phyloP scores from a whole-genome alignment of 1,140 invertebrate species.

The Cyrtorhinus lividipennis region DNA sequence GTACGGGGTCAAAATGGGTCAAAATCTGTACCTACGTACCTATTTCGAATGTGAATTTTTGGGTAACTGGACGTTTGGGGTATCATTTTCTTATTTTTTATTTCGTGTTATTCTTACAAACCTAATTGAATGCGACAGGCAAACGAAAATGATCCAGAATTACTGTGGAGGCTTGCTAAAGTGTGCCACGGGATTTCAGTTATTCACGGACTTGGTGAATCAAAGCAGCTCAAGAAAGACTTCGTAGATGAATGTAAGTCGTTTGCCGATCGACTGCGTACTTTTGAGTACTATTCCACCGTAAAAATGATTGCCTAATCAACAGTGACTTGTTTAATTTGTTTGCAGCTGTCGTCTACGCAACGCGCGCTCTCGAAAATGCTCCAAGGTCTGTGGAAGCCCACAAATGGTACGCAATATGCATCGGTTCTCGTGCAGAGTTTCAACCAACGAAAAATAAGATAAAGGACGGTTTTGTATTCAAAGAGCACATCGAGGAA shows the following conservation, averaged over 20 bases:
- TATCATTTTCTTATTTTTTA: no score
- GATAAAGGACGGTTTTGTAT: conserved; percentile 49
- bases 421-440: conserved; percentile 46
- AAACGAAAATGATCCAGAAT: conserved; percentile 34
- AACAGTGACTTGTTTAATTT: no score
- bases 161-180: conserved; percentile 54
- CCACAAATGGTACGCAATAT: conserved; percentile 68
- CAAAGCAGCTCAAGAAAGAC: conserved; percentile 37
- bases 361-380: conserved; percentile 39
- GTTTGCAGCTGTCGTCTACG: conserved; percentile 41
- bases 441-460: conserved; percentile 46
- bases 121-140: no score
- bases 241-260: conserved; percentile 40
- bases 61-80: no score
- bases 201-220: conserved; percentile 30
- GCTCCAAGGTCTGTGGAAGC: conserved; percentile 40
- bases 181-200: conserved; percentile 40
- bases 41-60: no score
- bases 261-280: no score
- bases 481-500: conserved; percentile 55
- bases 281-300: no score
- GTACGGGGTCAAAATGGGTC: no score
- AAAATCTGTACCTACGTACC: no score
- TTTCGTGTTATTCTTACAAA: no score
- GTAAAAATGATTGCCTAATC: no score